Conservation (phyloP, 2,888 invertebrate genomes). For the Scaptomyza caliginosa region DNA sequence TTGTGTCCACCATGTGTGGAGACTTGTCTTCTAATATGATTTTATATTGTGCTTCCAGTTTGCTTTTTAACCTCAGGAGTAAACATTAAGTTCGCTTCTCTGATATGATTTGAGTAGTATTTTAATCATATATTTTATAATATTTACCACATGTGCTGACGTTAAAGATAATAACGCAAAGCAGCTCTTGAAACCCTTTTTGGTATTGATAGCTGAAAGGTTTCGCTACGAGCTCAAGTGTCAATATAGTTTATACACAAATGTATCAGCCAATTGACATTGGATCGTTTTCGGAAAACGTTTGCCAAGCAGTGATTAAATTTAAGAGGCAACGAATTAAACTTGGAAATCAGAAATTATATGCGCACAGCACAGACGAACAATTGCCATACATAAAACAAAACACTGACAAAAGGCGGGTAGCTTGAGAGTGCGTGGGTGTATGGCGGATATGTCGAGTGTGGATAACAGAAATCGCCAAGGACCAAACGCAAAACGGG, state of each 20-base stretch:
- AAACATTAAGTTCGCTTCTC: slow-evolving; percentile 2
- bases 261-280: slow-evolving; percentile 25
- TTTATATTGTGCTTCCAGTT: background rate
- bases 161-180: slow-evolving; percentile 4
- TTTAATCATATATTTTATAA: slow-evolving; percentile 32
- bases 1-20: slow-evolving; percentile 11
- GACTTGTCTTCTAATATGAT: slow-evolving; percentile 39
- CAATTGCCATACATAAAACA: slow-evolving; percentile 69
- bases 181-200: background rate
- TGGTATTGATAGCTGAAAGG: background rate
- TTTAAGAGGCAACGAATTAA: slow-evolving; percentile 68
- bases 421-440: background rate
- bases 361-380: slow-evolving; percentile 49
- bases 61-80: background rate
- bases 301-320: slow-evolving; percentile 58
- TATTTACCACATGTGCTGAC: background rate
- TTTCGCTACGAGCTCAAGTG: too few relatives aligned
- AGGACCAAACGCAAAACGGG: slow-evolving; percentile 14
- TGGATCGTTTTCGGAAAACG: slow-evolving; percentile 7
- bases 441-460: background rate
- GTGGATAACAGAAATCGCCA: slow-evolving; percentile 28
- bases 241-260: background rate
- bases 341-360: slow-evolving; percentile 70
- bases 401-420: slow-evolving; percentile 42
- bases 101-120: slow-evolving; percentile 3